A percentile compares a stretch with the other conserved stretches of the same genome.
Evolutionary conservation across 2,113 vertebrate species (phyloP).

Genomic region (Macaca mulatta): DNA sequence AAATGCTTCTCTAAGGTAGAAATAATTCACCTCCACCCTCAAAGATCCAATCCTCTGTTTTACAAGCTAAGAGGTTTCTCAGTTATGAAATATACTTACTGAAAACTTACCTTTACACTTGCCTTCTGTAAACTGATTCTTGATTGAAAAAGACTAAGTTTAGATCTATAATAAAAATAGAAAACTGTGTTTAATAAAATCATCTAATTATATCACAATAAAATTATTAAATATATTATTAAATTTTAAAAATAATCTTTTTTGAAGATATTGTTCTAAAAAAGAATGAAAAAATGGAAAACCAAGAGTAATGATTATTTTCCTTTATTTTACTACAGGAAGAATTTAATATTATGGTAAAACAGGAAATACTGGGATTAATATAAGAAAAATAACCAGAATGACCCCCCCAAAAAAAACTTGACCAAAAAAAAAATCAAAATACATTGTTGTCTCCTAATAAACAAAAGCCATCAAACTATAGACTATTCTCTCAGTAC

Average conservation of each 20-base stretch:
- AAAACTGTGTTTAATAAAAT: slow-evolving; percentile 50
- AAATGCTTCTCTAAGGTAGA: slow-evolving; percentile 41
- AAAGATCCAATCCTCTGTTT: not conserved
- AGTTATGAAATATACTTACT: slow-evolving; percentile 18
- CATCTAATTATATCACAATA: slow-evolving; percentile 32
- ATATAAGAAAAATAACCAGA: slow-evolving; percentile 20
- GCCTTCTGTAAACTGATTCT: slow-evolving; percentile 99
- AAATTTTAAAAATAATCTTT: not conserved
- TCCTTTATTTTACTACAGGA: not conserved
- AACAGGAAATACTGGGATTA: slow-evolving; percentile 23
- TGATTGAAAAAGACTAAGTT: slow-evolving; percentile 98
- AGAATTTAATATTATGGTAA: not conserved
- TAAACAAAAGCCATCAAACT: not conserved
- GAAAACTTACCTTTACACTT: slow-evolving; percentile 95
- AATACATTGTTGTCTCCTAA: not conserved
- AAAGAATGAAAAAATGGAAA: slow-evolving; percentile 22
- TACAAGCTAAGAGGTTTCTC: slow-evolving; percentile 22
- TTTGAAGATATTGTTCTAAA: slow-evolving; percentile 19
- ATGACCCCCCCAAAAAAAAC: not conserved
- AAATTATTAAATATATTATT: slow-evolving; percentile 42
- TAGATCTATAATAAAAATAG: slow-evolving; percentile 90
- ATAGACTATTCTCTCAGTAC: not conserved
- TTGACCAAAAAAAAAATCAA: not conserved
- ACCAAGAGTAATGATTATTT: slow-evolving; percentile 1
- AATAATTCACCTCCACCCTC: not conserved